Evolutionary conservation across 64 coral and sea anemone genomes (phyloP).

Genomic region (Exaiptasia diaphana): DNA sequence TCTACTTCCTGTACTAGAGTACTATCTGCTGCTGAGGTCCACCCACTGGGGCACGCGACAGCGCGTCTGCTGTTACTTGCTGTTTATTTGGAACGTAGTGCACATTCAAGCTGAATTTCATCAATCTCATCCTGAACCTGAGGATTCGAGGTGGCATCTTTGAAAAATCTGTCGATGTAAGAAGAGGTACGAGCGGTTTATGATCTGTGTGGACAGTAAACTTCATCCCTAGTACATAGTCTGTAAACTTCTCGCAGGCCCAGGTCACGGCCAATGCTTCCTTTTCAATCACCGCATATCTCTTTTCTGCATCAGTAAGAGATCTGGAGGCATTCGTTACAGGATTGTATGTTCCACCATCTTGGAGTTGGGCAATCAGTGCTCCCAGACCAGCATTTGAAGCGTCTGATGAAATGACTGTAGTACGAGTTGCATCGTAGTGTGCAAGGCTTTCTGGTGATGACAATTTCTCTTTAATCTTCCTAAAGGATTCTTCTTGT

Average conservation of each 20-base stretch:
- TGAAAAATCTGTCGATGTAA: conserved; percentile 10
- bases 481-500: conserved; percentile 26
- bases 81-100: no score
- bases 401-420: conserved; percentile 10
- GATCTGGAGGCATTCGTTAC: conserved; percentile 12
- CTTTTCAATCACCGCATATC: conserved; percentile 27
- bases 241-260: conserved; percentile 24
- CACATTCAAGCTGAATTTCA: conserved; percentile 3
- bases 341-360: background rate
- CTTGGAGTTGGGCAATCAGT: conserved; percentile 40
- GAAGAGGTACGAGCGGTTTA: conserved; percentile 28
- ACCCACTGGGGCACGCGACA: background rate
- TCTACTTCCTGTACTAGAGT: conserved; percentile 29
- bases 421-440: conserved; percentile 31
- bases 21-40: background rate
- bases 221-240: conserved; percentile 21
- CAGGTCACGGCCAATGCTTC: conserved; percentile 22
- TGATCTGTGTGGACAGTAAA: conserved; percentile 41
- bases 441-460: conserved; percentile 19
- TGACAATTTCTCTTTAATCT: conserved; percentile 27
- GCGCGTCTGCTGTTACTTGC: conserved; percentile 5
- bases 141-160: conserved; percentile 40
- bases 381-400: conserved; percentile 25
- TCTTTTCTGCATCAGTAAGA: conserved; percentile 18
- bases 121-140: conserved; percentile 19